These are phyloP conservation scores for Scomber japonicus DNA, from an alignment of 2,113 vertebrate genomes.

Conservation along the genomic window DNA sequence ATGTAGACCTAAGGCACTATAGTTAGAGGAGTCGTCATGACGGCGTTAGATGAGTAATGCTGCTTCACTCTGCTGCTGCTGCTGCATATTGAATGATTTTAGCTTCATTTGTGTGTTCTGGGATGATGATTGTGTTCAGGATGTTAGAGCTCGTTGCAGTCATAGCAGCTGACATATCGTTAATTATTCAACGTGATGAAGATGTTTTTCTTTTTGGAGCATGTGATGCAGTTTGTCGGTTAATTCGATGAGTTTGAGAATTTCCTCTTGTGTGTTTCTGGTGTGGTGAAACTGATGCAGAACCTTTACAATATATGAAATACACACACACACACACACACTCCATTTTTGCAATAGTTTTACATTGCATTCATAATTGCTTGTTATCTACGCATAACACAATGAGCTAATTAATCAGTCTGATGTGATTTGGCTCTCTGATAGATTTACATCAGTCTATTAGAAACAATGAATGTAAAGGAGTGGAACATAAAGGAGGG, in stretches of 20 bases:
- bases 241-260: background rate
- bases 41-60: too few species aligned
- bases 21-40: too few species aligned
- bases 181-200: slow-evolving; percentile 42
- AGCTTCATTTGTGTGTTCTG: background rate
- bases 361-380: slow-evolving; percentile 12
- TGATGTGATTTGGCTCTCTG: slow-evolving; percentile 44
- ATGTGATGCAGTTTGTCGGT: background rate
- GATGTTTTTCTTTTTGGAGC: slow-evolving; percentile 6
- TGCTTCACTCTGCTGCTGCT: too few species aligned
- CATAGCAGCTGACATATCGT: background rate
- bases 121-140: background rate
- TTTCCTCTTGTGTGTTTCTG: background rate
- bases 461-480: slow-evolving; percentile 45
- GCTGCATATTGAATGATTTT: background rate
- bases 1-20: too few species aligned
- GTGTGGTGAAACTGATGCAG: background rate
- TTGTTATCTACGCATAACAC: slow-evolving; percentile 5
- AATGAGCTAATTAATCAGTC: slow-evolving; percentile 49
- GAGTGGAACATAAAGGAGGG: slow-evolving; percentile 64
- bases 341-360: background rate
- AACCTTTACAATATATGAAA: background rate
- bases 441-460: slow-evolving; percentile 52
- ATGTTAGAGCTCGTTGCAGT: slow-evolving; percentile 13
- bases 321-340: slow-evolving; percentile 21